Conservation (phyloP, 1,140 invertebrate genomes). For the Manduca sexta region DNA sequence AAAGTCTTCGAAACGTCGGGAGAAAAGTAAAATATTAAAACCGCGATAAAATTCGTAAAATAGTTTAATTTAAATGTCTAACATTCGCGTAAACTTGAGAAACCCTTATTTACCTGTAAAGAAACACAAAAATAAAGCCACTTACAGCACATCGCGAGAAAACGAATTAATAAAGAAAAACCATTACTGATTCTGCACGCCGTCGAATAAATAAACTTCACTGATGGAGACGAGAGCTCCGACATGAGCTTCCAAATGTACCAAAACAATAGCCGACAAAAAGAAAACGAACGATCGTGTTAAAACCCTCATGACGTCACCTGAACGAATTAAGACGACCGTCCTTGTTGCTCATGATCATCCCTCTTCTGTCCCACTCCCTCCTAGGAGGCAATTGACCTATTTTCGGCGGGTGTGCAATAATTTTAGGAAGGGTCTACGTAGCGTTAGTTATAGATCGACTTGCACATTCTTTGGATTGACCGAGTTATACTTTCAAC, state of each 20-base stretch:
- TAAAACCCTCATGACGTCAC: constrained; percentile 63
- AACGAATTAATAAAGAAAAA: constrained; percentile 23
- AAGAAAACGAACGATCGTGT: constrained; percentile 50
- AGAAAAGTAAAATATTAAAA: no score
- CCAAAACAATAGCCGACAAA: constrained; percentile 55
- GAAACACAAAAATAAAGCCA: constrained; percentile 12
- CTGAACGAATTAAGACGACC: constrained; percentile 58
- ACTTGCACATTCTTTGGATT: constrained; percentile 47
- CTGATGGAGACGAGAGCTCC: constrained; percentile 17
- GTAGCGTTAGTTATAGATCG: constrained; percentile 47
- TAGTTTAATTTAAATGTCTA: no score
- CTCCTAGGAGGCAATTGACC: constrained; percentile 62
- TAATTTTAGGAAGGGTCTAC: constrained; percentile 64
- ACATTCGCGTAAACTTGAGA: no score
- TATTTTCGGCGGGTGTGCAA: constrained; percentile 67
- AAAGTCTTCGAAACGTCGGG: no score
- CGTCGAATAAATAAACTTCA: constrained; percentile 21
- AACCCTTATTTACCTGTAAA: constrained; percentile 16
- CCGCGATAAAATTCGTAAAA: no score
- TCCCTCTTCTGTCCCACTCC: constrained; percentile 34
- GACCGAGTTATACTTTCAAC: constrained; percentile 36
- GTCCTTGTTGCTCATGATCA: constrained; percentile 39
- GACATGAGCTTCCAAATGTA: constrained; percentile 23
- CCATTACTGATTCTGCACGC: constrained; percentile 31
- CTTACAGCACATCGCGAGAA: not conserved